These are phyloP conservation scores for Arrhamphus sclerolepis DNA, from an alignment of 2,797 vertebrate species.

Conservation along the genomic window DNA sequence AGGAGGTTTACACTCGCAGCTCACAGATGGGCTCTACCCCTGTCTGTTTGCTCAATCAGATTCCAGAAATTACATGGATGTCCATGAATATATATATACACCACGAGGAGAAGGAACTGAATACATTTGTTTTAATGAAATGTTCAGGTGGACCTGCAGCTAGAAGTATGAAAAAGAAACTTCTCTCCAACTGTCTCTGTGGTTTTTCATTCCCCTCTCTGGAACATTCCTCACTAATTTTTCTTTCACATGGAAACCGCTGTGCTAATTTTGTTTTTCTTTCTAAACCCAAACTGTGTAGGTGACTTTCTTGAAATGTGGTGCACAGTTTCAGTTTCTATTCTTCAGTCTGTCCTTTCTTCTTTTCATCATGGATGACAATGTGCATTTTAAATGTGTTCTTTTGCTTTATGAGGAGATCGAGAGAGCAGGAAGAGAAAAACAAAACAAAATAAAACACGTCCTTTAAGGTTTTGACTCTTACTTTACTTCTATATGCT, in stretches of 20 bases:
- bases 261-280: constrained; percentile 53
- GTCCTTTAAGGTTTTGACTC: too few relatives aligned
- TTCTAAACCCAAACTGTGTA: constrained; percentile 39
- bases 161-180: constrained; percentile 25
- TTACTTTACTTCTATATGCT: too few relatives aligned
- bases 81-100: constrained; percentile 32
- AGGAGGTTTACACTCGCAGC: constrained; percentile 26
- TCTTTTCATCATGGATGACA: neutral
- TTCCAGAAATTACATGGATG: constrained; percentile 29
- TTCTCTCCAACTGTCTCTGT: constrained; percentile 15
- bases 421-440: too few relatives aligned
- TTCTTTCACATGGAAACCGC: constrained; percentile 46
- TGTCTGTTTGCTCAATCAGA: constrained; percentile 39
- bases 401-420: too few relatives aligned
- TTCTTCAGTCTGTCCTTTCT: neutral
- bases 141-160: constrained; percentile 38
- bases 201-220: constrained; percentile 42
- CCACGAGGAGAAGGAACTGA: constrained; percentile 1
- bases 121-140: constrained; percentile 39
- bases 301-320: constrained; percentile 25
- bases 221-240: constrained; percentile 62
- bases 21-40: constrained; percentile 32
- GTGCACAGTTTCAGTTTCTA: too few relatives aligned
- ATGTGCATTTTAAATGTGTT: too few relatives aligned
- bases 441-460: too few relatives aligned